phyloP scores from a whole-genome alignment of 53 echinoderm and acorn worm genomes.

The Luidia sarsii region DNA sequence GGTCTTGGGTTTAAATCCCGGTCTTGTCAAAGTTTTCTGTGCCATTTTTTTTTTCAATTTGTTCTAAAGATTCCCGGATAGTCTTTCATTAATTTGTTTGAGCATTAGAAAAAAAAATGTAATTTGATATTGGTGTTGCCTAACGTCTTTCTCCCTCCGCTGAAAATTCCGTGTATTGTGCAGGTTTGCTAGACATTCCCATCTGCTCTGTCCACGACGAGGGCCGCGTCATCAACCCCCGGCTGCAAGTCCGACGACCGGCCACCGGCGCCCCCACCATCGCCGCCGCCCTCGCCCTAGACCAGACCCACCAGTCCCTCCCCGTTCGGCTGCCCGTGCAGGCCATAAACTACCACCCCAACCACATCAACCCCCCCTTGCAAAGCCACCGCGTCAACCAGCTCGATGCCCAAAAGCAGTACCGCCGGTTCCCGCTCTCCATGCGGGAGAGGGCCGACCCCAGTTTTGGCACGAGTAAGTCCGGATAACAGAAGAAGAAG shows the following conservation, averaged over 20 bases:
- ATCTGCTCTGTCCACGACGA: conserved; percentile 96
- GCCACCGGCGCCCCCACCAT: conserved; percentile 51
- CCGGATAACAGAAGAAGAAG: neutral
- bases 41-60: too few relatives aligned
- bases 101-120: too few relatives aligned
- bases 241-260: conserved; percentile 54
- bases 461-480: conserved; percentile 90
- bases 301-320: conserved; percentile 52
- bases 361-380: conserved; percentile 77
- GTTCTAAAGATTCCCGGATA: too few relatives aligned
- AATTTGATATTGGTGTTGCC: too few relatives aligned
- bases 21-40: too few relatives aligned
- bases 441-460: conserved; percentile 80
- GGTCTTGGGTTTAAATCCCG: too few relatives aligned
- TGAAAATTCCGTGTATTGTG: too few relatives aligned
- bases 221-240: conserved; percentile 71
- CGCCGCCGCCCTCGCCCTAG: conserved; percentile 22
- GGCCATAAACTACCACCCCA: conserved; percentile 92
- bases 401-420: conserved; percentile 67
- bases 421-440: conserved; percentile 74
- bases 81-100: too few relatives aligned
- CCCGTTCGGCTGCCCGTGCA: conserved; percentile 69
- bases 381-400: conserved; percentile 76
- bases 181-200: conserved; percentile 93
- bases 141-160: too few relatives aligned